Evolutionary conservation across 2,797 vertebrate genomes (phyloP), one percentile per base, ranked within the genome.

Genomic region (Cossypha dichroa): DNA sequence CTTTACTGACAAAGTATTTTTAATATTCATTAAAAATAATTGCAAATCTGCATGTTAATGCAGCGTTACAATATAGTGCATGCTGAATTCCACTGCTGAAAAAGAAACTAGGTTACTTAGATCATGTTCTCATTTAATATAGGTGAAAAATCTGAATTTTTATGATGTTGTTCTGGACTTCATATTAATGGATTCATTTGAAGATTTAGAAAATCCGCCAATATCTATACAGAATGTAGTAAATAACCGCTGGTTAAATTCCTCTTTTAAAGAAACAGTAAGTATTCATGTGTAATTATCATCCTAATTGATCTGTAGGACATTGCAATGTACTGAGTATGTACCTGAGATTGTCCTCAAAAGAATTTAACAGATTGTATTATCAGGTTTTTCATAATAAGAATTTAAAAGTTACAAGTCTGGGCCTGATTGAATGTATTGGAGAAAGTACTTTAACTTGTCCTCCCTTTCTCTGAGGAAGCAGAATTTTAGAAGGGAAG

Each of bases 91-190:
- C 38, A 77, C 34, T 41, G 51, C 29, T 91, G 48, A 88, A 93
- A 83, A 33, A 91, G 40, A 91, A 84, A 80, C 25, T 85, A 59
- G 68, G 31, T 97, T 70, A 94, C 86, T 95, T 81, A 77, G 56
- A 51, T 92, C 36, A 7, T 91, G 43, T 78, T 97, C 67, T 95
- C 55, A 69, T 96, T 96, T 97, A 86, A 88, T 94, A 26, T 72
- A 99, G 99, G 99, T 99, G 64, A 99, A 98, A 96, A 98, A 99
- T 96, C 88, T 99, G 59, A 99, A 99, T 98, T 99, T 99, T 98
- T 99, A 99, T 77, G 99, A 99, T 93, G 98, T 99, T 19, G 99
- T 99, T 93, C 98, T 99, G 97, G 99, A 99, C 97, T 99, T 99
- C 85, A 99, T 99, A 97, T 97, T 99, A 74, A 99, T 99, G 98